phyloP scores from a whole-genome alignment of 2,888 invertebrate species.

The Meta bourneti region DNA sequence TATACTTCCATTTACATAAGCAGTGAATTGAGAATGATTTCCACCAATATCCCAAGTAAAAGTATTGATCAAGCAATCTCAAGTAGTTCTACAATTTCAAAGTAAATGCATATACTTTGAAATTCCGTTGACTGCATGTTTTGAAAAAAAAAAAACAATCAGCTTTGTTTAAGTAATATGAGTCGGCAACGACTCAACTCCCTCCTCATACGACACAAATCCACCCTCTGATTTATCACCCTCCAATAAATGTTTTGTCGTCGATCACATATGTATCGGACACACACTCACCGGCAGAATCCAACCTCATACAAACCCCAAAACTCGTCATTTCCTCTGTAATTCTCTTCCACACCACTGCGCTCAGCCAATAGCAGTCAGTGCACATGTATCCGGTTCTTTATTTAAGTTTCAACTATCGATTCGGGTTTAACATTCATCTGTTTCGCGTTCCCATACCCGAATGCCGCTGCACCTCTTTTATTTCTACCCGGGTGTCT shows the following conservation, averaged over 20 bases:
- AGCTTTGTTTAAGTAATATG: not conserved
- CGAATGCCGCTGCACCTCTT: not conserved
- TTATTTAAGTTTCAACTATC: conserved; percentile 6
- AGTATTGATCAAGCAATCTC: too few relatives aligned
- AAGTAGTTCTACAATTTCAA: too few relatives aligned
- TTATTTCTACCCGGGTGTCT: not conserved
- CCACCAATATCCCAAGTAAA: too few relatives aligned
- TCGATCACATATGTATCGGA: conserved; percentile 14
- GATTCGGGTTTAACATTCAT: conserved; percentile 22
- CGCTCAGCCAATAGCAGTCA: conserved; percentile 2
- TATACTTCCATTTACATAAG: too few relatives aligned
- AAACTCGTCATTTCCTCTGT: not conserved
- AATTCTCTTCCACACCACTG: conserved; percentile 6
- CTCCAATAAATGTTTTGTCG: not conserved
- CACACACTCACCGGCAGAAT: not conserved
- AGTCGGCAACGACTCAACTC: not conserved
- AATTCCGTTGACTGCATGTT: not conserved
- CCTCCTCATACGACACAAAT: not conserved
- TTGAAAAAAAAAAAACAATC: not conserved
- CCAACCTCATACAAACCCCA: not conserved
- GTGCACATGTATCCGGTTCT: not conserved
- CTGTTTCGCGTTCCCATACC: not conserved
- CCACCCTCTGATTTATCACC: not conserved
- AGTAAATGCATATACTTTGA: too few relatives aligned
- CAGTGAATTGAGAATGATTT: too few relatives aligned